These are phyloP conservation scores for Isichthys henryi DNA, from an alignment of 2,113 vertebrate species.

Conservation along the genomic window DNA sequence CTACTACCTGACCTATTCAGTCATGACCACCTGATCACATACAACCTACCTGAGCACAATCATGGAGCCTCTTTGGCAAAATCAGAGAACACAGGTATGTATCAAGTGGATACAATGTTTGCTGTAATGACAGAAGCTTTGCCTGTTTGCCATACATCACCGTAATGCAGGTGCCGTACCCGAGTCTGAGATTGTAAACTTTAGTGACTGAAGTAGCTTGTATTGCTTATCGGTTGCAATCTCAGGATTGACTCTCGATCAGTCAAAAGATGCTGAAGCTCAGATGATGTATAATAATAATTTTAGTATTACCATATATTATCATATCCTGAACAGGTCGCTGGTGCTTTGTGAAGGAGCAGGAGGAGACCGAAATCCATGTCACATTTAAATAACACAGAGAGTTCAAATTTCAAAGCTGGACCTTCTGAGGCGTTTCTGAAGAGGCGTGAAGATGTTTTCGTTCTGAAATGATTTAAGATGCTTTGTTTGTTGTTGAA, in stretches of 20 bases:
- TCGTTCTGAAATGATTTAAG: background rate
- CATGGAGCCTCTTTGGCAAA: background rate
- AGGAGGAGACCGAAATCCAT: conserved; percentile 50
- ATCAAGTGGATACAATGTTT: background rate
- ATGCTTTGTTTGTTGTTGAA: background rate
- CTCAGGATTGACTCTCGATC: conserved; percentile 64
- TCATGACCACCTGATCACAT: background rate
- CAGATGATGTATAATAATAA: conserved; percentile 43
- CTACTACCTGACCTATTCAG: background rate
- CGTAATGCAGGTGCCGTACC: conserved; percentile 37
- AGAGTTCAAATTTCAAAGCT: conserved; percentile 20
- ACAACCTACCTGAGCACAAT: background rate
- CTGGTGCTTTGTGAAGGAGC: conserved; percentile 51
- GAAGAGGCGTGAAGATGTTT: background rate
- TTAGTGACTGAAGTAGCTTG: conserved; percentile 57
- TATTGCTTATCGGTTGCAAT: conserved; percentile 63
- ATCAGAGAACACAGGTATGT: background rate
- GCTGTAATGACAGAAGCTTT: background rate
- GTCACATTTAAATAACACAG: conserved; percentile 23
- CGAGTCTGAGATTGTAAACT: conserved; percentile 46
- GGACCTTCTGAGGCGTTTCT: background rate
- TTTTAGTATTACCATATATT: conserved; percentile 33
- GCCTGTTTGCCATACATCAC: conserved; percentile 41
- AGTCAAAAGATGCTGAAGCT: conserved; percentile 58
- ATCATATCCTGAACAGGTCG: conserved; percentile 52